Evolutionary conservation across 2,797 vertebrate species (phyloP), one percentile per base, ranked within the genome.

Genomic region (Eulemur rubriventer): DNA sequence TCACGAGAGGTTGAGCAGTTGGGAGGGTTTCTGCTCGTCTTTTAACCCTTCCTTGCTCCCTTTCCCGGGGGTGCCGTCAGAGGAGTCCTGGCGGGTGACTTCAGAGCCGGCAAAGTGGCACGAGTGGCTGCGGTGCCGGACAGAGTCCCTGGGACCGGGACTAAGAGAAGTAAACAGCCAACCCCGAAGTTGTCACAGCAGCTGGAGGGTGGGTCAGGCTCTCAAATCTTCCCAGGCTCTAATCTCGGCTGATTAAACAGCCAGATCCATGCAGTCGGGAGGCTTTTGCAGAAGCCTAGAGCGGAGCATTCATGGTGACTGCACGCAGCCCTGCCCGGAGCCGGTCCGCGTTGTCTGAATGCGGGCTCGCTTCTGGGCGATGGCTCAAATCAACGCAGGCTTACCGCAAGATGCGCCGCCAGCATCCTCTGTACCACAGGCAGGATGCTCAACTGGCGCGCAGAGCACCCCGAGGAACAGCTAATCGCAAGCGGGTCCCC

Each of bases 351-450:
- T 91, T 1, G 95, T 4, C 95, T 94, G 30, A 85, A 61, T 79
- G 98, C 98, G 43, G 97, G 89, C 94, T 97, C 0, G 91, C 96
- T 90, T 30, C 96, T 6, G 95, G 91, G 17, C 65, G 95, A 96
- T 0, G 97, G 35, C 43, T 97, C 97, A 90, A 67, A 98, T 93
- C 96, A 63, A 79, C 69, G 97, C 98, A 80, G 98, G 96, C 98
- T 96, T 72, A 85, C 98, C 95, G 98, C 98, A 89, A 89, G 97
- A 92, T 50, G 98, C 7, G 91, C 95, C 97, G 81, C 96, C 76
- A 4, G 96, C 92, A 38, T 89, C 93, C 96, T 84, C 97, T 43
- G 97, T 98, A 96, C 92, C 97, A 3, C 96, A 20, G 78, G 97
- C 97, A 30, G 61, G 95, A 95, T 91, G 98, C 97, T 98, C 97